Evolutionary conservation across 2,113 vertebrate species (phyloP).

Genomic region (Microcebus tavaratra): DNA sequence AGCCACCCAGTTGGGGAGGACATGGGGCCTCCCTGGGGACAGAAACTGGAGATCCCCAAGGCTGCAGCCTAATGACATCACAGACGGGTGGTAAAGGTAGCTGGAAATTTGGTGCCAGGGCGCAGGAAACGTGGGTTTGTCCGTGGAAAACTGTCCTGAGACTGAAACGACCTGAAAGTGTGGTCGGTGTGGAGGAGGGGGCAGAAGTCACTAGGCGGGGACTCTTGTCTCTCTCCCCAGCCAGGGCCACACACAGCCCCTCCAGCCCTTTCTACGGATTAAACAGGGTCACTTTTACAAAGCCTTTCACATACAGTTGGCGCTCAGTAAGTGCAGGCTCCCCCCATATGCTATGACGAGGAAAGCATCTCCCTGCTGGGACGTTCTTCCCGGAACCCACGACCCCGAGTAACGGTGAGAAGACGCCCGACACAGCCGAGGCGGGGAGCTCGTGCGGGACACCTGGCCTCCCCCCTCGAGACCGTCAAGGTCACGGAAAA

Average conservation of each 20-base stretch:
- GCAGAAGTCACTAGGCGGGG: too few relatives aligned
- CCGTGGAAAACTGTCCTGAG: neutral
- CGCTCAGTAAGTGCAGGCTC: neutral
- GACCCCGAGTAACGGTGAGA: too few relatives aligned
- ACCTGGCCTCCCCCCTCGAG: neutral
- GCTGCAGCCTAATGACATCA: neutral
- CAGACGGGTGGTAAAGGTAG: neutral
- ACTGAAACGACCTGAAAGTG: neutral
- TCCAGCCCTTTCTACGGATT: neutral
- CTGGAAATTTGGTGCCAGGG: neutral
- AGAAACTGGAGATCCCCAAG: neutral
- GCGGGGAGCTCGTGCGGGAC: neutral
- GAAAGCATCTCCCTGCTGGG: neutral
- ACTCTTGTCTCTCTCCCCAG: neutral
- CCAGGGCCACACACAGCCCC: neutral
- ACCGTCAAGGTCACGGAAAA: neutral
- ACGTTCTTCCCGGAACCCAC: neutral
- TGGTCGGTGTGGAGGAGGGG: too few relatives aligned
- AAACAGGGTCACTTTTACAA: neutral
- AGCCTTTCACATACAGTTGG: neutral
- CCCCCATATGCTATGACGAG: accelerated
- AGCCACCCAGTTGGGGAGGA: neutral
- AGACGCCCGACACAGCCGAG: accelerated
- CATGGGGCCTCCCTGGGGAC: neutral
- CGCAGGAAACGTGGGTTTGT: neutral